These are phyloP conservation scores for Pseudomugil tenellus DNA, from an alignment of 2,797 vertebrate genomes.

Conservation along the genomic window DNA sequence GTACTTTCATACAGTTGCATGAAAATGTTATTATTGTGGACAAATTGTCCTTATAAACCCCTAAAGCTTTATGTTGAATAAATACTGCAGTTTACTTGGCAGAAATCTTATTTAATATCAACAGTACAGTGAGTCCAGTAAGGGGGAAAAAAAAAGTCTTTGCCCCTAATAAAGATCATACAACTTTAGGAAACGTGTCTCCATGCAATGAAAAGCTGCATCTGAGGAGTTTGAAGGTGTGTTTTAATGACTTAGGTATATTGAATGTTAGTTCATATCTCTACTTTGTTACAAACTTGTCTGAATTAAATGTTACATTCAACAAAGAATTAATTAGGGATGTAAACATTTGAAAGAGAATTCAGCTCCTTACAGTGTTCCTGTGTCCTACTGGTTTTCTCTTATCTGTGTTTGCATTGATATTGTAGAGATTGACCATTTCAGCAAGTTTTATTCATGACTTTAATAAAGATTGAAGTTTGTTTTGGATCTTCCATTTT, in stretches of 20 bases:
- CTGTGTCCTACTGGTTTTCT: slow-evolving; percentile 20
- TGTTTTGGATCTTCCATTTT: neutral
- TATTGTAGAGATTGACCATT: slow-evolving; percentile 53
- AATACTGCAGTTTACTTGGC: slow-evolving; percentile 20
- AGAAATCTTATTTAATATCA: neutral
- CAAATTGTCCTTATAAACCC: neutral
- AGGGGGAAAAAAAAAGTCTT: too few species aligned
- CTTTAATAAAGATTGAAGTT: slow-evolving; percentile 68
- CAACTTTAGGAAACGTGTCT: too few species aligned
- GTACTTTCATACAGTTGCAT: neutral
- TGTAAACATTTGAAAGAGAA: slow-evolving; percentile 54
- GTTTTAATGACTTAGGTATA: slow-evolving; percentile 11
- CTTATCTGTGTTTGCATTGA: slow-evolving; percentile 20
- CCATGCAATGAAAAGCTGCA: slow-evolving; percentile 18
- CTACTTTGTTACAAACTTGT: slow-evolving; percentile 28
- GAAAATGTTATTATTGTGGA: slow-evolving; percentile 9
- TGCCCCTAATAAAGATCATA: too few species aligned
- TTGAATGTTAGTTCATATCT: slow-evolving; percentile 40
- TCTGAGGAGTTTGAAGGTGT: slow-evolving; percentile 3
- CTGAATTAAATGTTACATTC: slow-evolving; percentile 23
- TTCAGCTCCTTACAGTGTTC: slow-evolving; percentile 24
- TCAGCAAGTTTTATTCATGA: slow-evolving; percentile 61
- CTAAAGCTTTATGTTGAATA: neutral
- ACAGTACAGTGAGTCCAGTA: too few species aligned
- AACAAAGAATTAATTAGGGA: slow-evolving; percentile 31